Evolutionary conservation across 2,113 vertebrate species (phyloP).

Genomic region (Tauraco erythrolophus): DNA sequence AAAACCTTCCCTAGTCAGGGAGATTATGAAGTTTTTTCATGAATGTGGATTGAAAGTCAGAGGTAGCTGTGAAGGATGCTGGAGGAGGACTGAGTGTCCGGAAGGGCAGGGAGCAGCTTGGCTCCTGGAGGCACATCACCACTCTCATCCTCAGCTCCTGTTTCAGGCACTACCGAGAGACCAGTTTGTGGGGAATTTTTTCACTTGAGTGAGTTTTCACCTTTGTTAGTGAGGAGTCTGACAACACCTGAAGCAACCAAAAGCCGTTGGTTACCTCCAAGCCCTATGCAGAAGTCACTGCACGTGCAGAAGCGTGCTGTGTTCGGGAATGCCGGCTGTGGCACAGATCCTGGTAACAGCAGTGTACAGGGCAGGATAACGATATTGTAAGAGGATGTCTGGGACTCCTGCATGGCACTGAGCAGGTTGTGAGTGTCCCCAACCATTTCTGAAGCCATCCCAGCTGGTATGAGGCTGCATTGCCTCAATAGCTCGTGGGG

Average conservation of each 20-base stretch:
- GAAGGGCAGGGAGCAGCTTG: background rate
- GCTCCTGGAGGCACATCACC: background rate
- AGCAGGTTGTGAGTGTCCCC: background rate
- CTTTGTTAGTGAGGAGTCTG: background rate
- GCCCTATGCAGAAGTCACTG: background rate
- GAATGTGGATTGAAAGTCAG: conserved; percentile 8
- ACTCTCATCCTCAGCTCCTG: background rate
- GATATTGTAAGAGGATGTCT: background rate
- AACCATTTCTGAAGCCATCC: background rate
- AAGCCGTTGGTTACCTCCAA: background rate
- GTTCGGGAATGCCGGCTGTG: background rate
- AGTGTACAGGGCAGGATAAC: background rate
- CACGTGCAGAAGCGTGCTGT: background rate
- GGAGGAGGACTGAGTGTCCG: background rate
- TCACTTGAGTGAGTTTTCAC: background rate
- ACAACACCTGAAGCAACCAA: background rate
- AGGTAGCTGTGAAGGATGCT: conserved; percentile 5
- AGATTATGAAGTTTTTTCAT: background rate
- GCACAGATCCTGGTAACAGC: rapidly evolving
- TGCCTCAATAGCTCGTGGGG: rapidly evolving
- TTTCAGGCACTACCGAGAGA: background rate
- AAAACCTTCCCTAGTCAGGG: conserved; percentile 12
- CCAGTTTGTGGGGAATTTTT: background rate
- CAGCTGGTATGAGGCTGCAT: rapidly evolving
- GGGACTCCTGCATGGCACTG: rapidly evolving